Conservation (phyloP, 2,113 vertebrate genomes). For the Toxostoma redivivum region DNA sequence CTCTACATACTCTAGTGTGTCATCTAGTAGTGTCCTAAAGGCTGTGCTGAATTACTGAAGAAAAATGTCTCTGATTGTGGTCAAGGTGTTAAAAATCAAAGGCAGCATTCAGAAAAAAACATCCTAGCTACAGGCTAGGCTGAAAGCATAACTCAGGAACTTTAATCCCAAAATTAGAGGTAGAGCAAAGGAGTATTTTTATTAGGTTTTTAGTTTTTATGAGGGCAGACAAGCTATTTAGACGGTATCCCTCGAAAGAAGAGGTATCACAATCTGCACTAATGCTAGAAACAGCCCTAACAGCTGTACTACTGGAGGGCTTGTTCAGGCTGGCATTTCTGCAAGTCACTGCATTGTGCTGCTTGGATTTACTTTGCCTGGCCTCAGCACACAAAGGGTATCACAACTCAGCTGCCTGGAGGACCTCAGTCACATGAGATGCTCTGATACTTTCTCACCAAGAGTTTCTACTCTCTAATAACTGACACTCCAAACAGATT, state of each 20-base stretch:
- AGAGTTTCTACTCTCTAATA: not conserved
- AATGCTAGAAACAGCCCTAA: not conserved
- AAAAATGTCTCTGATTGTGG: not conserved
- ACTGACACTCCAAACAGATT: not conserved
- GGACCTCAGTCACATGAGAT: not conserved
- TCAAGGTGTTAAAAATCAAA: not conserved
- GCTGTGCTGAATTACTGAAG: not conserved
- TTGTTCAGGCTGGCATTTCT: not conserved
- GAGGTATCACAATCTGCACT: not conserved
- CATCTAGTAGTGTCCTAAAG: not conserved
- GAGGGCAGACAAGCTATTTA: not conserved
- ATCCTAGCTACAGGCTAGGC: not conserved
- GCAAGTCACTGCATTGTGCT: not conserved
- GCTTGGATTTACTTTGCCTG: not conserved
- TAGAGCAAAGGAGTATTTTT: not conserved
- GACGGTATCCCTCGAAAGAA: not conserved
- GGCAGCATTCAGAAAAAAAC: not conserved
- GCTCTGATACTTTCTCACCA: not conserved
- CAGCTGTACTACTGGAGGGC: not conserved
- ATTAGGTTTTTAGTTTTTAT: not conserved
- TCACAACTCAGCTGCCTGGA: not conserved
- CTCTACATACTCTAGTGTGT: not conserved
- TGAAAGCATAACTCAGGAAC: not conserved
- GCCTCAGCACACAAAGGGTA: not conserved
- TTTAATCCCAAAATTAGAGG: not conserved